Evolutionary conservation across 2,113 vertebrate species (phyloP).

Genomic region (Chauna torquata): DNA sequence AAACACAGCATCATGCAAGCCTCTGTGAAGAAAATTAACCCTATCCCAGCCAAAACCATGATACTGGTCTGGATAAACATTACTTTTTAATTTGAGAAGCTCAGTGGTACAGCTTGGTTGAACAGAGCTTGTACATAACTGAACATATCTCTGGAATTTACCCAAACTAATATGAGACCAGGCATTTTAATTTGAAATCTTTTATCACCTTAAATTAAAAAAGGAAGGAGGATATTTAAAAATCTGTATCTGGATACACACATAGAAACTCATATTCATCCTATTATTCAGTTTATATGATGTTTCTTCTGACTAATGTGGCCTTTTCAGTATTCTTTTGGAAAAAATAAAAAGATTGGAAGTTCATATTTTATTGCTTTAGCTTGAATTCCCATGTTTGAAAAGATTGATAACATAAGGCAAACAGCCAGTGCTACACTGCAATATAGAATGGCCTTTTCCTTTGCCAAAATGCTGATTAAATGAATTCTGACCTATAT

Average conservation of each 20-base stretch:
- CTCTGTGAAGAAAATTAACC: background rate
- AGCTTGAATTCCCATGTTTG: background rate
- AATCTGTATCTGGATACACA: background rate
- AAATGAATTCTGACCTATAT: constrained; percentile 17
- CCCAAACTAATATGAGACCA: background rate
- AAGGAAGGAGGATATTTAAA: background rate
- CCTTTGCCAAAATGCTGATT: constrained; percentile 31
- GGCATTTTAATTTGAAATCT: background rate
- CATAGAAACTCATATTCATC: background rate
- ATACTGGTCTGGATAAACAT: background rate
- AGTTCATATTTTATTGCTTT: constrained; percentile 41
- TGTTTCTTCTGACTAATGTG: background rate
- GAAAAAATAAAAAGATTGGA: background rate
- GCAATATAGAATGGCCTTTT: constrained; percentile 46
- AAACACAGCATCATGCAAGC: background rate
- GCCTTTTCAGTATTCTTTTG: constrained; percentile 3
- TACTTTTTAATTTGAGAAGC: background rate
- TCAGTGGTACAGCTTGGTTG: background rate
- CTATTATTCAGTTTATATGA: background rate
- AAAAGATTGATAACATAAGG: constrained; percentile 36
- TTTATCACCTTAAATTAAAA: background rate
- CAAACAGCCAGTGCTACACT: constrained; percentile 28
- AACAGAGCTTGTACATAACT: background rate
- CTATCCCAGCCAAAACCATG: background rate
- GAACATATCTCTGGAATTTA: background rate